Conservation (phyloP, 1,140 invertebrate genomes). For the Venustaconcha ellipsiformis region DNA sequence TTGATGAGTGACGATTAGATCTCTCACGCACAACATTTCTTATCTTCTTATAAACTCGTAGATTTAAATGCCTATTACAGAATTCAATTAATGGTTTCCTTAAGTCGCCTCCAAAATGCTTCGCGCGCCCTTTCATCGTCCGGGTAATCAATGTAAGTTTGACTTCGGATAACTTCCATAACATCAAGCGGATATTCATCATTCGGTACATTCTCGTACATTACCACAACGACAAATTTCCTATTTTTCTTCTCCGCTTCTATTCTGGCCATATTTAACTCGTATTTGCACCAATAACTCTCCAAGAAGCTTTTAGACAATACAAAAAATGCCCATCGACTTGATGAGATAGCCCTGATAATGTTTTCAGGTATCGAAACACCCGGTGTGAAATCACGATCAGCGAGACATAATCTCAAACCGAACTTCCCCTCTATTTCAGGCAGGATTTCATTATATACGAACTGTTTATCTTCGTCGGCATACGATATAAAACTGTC, state of each 20-base stretch:
- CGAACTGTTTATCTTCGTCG: neutral
- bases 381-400: slow-evolving; percentile 87
- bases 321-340: slow-evolving; percentile 75
- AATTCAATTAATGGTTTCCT: neutral
- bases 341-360: slow-evolving; percentile 72
- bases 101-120: slow-evolving; percentile 28
- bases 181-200: slow-evolving; percentile 25
- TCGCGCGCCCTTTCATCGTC: slow-evolving; percentile 3
- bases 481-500: slow-evolving; percentile 21
- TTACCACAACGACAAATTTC: slow-evolving; percentile 24
- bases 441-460: neutral
- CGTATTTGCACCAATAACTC: slow-evolving; percentile 78
- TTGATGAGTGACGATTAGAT: no score
- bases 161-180: slow-evolving; percentile 24
- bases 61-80: no score
- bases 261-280: slow-evolving; percentile 75
- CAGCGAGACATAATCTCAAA: slow-evolving; percentile 90
- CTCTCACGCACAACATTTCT: no score
- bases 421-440: slow-evolving; percentile 11
- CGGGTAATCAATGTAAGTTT: slow-evolving; percentile 33
- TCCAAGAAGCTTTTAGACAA: slow-evolving; percentile 75
- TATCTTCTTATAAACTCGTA: no score
- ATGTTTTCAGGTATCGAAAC: slow-evolving; percentile 78
- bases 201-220: slow-evolving; percentile 29
- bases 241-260: slow-evolving; percentile 11